Percentiles rank a stretch among this genome's conserved stretches.
Evolutionary conservation across 2,888 invertebrate species (phyloP).

Genomic region (Augochlorella aurata): DNA sequence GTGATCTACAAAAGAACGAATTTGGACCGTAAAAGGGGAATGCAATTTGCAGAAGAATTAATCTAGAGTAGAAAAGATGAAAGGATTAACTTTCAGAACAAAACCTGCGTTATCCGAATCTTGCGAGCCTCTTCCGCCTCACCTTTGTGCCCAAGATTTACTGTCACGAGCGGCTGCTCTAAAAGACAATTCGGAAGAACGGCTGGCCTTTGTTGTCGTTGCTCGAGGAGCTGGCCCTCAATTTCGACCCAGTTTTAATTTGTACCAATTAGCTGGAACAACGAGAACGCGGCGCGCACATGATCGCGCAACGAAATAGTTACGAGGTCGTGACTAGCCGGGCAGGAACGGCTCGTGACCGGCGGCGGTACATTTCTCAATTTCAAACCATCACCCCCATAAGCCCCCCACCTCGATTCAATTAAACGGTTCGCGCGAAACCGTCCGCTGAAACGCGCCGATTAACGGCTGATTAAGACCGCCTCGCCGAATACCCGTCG

Average conservation of each 20-base stretch:
- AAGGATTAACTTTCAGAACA: no score
- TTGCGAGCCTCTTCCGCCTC: no score
- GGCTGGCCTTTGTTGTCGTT: neutral
- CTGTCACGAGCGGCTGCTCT: no score
- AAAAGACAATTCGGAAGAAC: neutral
- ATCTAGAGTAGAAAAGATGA: no score
- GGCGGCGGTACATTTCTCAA: constrained; percentile 41
- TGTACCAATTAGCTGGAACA: constrained; percentile 63
- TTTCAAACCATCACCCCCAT: constrained; percentile 30
- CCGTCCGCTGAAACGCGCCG: neutral
- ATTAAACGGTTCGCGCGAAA: constrained; percentile 35
- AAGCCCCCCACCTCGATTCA: constrained; percentile 36
- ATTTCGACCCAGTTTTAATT: constrained; percentile 58
- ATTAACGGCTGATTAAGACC: constrained; percentile 26
- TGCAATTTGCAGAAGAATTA: no score
- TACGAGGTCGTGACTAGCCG: constrained; percentile 59
- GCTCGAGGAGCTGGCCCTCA: neutral
- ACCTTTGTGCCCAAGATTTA: no score
- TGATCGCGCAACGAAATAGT: constrained; percentile 51
- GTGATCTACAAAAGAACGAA: no score
- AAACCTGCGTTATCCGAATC: neutral
- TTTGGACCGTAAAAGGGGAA: no score
- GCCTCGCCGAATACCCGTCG: neutral
- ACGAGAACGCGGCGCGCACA: constrained; percentile 52
- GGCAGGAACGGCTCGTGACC: constrained; percentile 35